Conservation (phyloP, 1,140 invertebrate species). For the Metopolophium dirhodum region DNA sequence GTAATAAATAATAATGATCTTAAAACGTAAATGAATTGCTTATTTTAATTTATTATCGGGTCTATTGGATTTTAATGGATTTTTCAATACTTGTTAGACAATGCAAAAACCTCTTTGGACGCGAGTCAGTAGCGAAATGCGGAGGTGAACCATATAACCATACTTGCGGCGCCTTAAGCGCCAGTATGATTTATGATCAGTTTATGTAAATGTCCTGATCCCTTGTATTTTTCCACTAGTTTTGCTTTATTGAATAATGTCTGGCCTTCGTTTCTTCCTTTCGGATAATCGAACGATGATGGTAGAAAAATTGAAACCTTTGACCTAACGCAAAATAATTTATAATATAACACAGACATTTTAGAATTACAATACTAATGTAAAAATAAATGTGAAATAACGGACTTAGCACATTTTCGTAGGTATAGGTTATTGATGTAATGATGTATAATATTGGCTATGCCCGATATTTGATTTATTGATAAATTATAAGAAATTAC, state of each 20-base stretch:
- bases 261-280: not conserved
- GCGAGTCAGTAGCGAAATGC: not conserved
- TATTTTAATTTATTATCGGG: not conserved
- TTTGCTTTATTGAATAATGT: conserved; percentile 45
- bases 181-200: conserved; percentile 38
- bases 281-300: not conserved
- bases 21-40: not conserved
- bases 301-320: not conserved
- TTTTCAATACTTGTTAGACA: conserved; percentile 10
- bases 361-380: not conserved
- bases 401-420: not conserved
- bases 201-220: conserved; percentile 4
- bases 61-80: not conserved
- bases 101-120: not conserved
- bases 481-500: not conserved
- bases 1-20: too few relatives aligned
- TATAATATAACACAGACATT: not conserved
- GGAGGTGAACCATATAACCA: not conserved
- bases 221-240: not conserved
- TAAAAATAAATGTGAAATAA: not conserved
- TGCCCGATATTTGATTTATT: too few relatives aligned
- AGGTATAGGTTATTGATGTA: not conserved
- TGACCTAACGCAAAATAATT: not conserved
- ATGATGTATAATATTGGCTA: not conserved
- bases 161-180: not conserved